phyloP scores from a whole-genome alignment of 2,797 vertebrate genomes.

The Spinus olivaceus region DNA sequence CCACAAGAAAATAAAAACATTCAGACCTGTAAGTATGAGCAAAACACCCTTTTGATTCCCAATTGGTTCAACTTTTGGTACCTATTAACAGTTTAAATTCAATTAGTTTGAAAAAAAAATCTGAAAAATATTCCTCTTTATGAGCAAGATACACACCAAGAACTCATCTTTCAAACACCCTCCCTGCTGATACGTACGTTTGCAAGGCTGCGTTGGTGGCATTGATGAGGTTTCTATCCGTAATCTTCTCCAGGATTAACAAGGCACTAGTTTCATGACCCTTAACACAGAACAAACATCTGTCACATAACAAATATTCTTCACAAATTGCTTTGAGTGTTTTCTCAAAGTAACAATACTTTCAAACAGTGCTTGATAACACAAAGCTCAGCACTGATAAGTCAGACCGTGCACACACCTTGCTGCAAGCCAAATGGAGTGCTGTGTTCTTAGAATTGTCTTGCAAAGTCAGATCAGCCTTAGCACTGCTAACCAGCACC shows the following conservation, averaged over 20 bases:
- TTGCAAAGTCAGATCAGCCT: slow-evolving; percentile 95
- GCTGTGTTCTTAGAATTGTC: slow-evolving; percentile 95
- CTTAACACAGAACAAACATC: slow-evolving; percentile 71
- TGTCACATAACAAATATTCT: neutral
- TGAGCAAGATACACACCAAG: neutral
- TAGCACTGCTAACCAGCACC: slow-evolving; percentile 95
- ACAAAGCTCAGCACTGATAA: neutral
- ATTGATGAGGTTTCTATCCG: slow-evolving; percentile 97
- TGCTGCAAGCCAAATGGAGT: slow-evolving; percentile 96
- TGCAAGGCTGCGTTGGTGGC: slow-evolving; percentile 97
- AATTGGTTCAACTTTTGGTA: neutral
- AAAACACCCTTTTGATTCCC: neutral
- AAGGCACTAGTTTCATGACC: slow-evolving; percentile 99
- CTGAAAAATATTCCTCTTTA: neutral
- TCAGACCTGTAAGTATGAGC: neutral
- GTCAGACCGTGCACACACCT: slow-evolving; percentile 77
- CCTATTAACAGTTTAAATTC: neutral
- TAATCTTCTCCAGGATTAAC: slow-evolving; percentile 99
- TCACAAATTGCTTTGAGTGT: neutral
- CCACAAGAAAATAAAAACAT: neutral
- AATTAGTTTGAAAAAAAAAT: neutral
- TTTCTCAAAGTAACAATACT: neutral
- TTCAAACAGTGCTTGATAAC: neutral
- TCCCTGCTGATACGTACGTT: slow-evolving; percentile 82
- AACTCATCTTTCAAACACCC: neutral